Evolutionary conservation across 2,888 invertebrate genomes (phyloP).

Genomic region (Cynaeus angustus): DNA sequence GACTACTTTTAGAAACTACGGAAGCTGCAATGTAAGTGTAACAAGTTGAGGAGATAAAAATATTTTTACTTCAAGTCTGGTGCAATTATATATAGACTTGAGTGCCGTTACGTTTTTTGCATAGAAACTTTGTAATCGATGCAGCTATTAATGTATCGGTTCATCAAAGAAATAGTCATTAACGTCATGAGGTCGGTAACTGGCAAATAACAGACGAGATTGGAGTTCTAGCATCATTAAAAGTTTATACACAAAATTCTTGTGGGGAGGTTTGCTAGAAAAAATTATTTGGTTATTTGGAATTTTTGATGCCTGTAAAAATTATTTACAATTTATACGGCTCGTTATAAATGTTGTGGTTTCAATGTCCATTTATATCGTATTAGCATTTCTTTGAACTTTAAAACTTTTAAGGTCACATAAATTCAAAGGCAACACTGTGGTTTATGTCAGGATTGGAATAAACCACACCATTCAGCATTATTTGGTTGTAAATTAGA

Average conservation of each 20-base stretch:
- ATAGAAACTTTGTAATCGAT: background rate
- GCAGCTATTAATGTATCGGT: no score
- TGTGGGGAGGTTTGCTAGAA: no score
- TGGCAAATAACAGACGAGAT: no score
- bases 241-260: no score
- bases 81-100: background rate
- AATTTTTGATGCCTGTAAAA: no score
- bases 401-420: background rate
- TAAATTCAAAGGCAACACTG: slow-evolving; percentile 13
- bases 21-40: background rate
- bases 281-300: no score
- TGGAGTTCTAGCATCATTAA: no score
- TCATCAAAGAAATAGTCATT: no score
- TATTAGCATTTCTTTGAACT: background rate
- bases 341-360: no score
- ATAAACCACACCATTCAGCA: slow-evolving; percentile 18
- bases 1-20: background rate
- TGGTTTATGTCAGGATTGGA: slow-evolving; percentile 6
- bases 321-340: no score
- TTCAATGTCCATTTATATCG: background rate
- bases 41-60: slow-evolving; percentile 1
- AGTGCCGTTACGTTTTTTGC: background rate
- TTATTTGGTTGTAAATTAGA: slow-evolving; percentile 23
- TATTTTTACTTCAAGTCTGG: background rate
- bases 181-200: no score